Percentiles rank a stretch among this genome's conserved stretches.
phyloP scores from a whole-genome alignment of 2,797 vertebrate genomes.

The Urosaurus nigricauda region DNA sequence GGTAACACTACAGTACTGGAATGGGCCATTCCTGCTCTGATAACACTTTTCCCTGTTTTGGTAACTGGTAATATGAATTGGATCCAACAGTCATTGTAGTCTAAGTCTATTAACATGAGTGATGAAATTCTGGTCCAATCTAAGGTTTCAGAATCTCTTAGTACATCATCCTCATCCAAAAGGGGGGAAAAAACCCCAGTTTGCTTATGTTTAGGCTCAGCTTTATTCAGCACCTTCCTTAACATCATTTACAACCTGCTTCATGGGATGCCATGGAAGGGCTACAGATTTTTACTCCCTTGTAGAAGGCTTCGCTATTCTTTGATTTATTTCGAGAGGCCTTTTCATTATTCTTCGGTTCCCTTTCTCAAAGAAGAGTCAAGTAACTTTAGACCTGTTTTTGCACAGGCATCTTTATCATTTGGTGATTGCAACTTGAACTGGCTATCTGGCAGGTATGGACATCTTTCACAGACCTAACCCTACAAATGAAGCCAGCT shows the following conservation, averaged over 20 bases:
- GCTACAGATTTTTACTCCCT: slow-evolving; percentile 16
- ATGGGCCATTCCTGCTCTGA: slow-evolving; percentile 15
- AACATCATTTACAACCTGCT: background rate
- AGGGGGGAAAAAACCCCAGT: background rate
- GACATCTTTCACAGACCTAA: background rate
- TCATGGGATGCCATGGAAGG: background rate
- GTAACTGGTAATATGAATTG: background rate
- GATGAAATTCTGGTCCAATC: background rate
- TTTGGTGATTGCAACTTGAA: background rate
- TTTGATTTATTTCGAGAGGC: background rate
- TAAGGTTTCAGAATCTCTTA: background rate
- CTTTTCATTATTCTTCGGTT: background rate
- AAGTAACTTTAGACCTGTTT: background rate
- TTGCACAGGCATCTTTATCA: background rate
- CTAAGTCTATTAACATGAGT: slow-evolving; percentile 13
- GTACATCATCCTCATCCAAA: slow-evolving; percentile 9
- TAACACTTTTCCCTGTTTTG: background rate
- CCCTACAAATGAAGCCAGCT: background rate
- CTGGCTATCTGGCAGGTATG: background rate
- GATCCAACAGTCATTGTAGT: background rate
- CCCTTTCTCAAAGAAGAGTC: background rate
- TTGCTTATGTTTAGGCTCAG: background rate
- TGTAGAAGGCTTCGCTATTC: background rate
- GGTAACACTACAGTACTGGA: fast-evolving
- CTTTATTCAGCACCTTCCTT: background rate